These are phyloP conservation scores for Andrena marginata DNA, from an alignment of 2,888 invertebrate species.

Conservation along the genomic window DNA sequence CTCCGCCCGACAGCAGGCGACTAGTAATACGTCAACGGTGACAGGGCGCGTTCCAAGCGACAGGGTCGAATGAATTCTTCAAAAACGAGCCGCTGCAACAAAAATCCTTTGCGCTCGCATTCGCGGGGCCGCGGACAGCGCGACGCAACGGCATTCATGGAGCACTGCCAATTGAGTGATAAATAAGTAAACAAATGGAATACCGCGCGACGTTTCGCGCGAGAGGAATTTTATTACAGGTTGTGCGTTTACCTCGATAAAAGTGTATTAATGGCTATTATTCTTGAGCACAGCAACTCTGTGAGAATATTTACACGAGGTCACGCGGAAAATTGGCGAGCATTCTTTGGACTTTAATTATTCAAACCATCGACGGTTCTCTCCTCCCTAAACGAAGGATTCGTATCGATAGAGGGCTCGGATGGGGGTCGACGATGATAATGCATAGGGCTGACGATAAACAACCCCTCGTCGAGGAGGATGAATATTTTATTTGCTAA, in stretches of 20 bases:
- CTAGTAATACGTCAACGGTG: conserved; percentile 58
- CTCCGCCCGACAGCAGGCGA: conserved; percentile 46
- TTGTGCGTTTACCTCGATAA: no score
- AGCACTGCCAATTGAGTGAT: background rate
- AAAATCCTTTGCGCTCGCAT: background rate
- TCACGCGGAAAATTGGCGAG: no score
- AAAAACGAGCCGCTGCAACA: conserved; percentile 6
- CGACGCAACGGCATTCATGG: background rate
- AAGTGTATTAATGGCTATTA: no score
- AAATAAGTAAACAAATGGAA: background rate
- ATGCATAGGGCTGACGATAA: background rate
- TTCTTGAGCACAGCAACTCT: no score
- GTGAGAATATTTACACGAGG: no score
- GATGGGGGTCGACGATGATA: background rate
- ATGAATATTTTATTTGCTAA: background rate
- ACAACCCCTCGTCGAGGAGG: background rate
- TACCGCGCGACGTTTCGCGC: background rate
- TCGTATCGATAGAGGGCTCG: background rate
- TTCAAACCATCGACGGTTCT: background rate
- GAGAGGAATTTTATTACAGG: no score
- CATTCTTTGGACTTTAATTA: background rate
- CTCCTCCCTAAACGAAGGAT: background rate
- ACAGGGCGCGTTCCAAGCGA: conserved; percentile 28
- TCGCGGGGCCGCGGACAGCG: no score
- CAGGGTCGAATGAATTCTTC: conserved; percentile 44